Conservation (phyloP, 1,140 invertebrate genomes). For the Sycophila sp. region DNA sequence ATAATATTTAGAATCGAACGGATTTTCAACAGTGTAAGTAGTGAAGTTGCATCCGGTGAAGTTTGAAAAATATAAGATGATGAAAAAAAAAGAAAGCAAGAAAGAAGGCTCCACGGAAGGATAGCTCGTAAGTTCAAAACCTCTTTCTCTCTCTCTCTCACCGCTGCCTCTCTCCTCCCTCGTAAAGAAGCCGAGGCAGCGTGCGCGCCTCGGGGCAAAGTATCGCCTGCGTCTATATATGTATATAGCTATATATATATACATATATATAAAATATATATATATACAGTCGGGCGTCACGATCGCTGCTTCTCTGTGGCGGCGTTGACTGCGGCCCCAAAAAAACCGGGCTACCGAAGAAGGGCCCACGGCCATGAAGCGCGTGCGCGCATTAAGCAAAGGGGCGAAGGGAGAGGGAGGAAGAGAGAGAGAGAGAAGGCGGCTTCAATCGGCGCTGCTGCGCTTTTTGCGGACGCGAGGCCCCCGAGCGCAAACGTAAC, state of each 20-base stretch:
- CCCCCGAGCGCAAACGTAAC: slow-evolving; percentile 33
- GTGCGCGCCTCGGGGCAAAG: slow-evolving; percentile 1
- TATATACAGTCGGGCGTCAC: no score
- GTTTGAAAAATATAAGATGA: no score
- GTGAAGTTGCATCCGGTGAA: no score
- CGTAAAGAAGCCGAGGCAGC: not conserved
- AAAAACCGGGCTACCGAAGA: slow-evolving; percentile 21
- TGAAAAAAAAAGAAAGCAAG: no score
- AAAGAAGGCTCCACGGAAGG: no score
- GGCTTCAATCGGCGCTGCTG: not conserved
- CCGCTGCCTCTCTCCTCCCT: slow-evolving; percentile 3
- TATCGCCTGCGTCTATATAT: slow-evolving; percentile 1
- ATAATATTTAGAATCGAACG: no score
- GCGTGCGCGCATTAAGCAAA: not conserved
- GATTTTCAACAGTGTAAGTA: no score
- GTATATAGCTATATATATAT: not conserved
- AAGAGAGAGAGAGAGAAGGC: not conserved
- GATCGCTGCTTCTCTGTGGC: not conserved
- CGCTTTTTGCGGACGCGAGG: slow-evolving; percentile 18
- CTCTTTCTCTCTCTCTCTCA: not conserved
- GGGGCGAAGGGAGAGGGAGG: not conserved
- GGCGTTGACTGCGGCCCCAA: not conserved
- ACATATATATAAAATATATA: no score
- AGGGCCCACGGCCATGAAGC: not conserved
- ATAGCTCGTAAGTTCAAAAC: not conserved